Base-by-base conservation (phyloP, 1,140 invertebrate genomes). In the Pseudomyrmex pallidus region DNA sequence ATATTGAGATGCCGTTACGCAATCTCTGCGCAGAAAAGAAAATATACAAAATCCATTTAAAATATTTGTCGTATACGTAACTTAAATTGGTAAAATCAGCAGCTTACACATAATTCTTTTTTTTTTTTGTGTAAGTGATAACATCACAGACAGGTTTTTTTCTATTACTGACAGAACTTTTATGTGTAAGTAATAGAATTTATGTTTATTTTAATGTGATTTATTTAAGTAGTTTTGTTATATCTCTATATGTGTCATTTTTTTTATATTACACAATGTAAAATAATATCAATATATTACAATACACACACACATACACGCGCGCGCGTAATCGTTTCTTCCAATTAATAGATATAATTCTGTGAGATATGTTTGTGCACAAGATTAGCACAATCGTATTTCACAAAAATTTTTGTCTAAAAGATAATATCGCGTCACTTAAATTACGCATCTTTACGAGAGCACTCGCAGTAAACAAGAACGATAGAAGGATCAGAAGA, bases 401-500 rank as follows among this genome's bases (percentile, higher is more conserved):
- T 25, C 57, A 25, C 10, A 20, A 61, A 61, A 61, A 12, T 61
- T 20, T 1, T 20, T 17, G 17, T 22, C 22, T 61, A 12, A 25
- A 1, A 2, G 20, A 52, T 54, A n/a, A 17, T 10, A n/a, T 77
- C 7, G 22, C 25, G 10, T 54, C 17, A 3, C 35, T 57, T 56
- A 1, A 77, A 57, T 78, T 46, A 46, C 15, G 17, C 17, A 35
- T 66, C 35, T 70, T 57, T 68, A 48, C 20, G 52, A 66, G 17
- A 48, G n/a, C 13, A 50, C 44, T 50, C 54, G 54, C 13, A 25
- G 48, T 59, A 70, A 80, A 72, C 66, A 72, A 48, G 54, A 12
- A 2, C 59, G 68, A 72, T 46, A 12, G 50, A 76, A 15, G 17
- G 25, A 63, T 74, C 57, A 74, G 48, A 82, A 82, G 61, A 82